Percentiles rank a stretch among this genome's conserved stretches.
phyloP scores from a whole-genome alignment of 2,113 vertebrate genomes.

The Triplophysa rosa region DNA sequence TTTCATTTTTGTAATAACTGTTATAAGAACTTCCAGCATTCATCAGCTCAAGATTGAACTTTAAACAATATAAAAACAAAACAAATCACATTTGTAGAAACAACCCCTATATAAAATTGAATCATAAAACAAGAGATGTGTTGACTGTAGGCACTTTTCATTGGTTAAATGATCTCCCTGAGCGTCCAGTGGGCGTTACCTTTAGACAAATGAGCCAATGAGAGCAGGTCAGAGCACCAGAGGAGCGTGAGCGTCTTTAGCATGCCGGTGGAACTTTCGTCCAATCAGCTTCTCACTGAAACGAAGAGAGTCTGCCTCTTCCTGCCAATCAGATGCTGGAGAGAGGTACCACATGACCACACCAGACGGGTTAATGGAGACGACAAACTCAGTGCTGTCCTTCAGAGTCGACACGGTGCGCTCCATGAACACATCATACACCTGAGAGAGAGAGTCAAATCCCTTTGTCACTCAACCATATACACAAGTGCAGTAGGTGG shows the following conservation, averaged over 20 bases:
- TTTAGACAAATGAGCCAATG: not conserved
- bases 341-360: conserved; percentile 92
- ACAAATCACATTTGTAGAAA: too few species aligned
- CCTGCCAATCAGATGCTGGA: conserved; percentile 56
- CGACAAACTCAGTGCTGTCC: conserved; percentile 74
- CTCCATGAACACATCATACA: conserved; percentile 74
- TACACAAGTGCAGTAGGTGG: too few species aligned
- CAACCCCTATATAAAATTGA: too few species aligned
- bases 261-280: not conserved
- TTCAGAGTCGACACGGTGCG: conserved; percentile 69
- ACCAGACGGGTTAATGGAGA: conserved; percentile 85
- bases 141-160: not conserved
- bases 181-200: not conserved
- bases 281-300: not conserved
- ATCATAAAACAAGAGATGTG: too few species aligned
- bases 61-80: too few species aligned
- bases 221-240: not conserved
- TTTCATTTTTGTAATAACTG: too few species aligned
- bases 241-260: conserved; percentile 5
- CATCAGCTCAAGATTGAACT: too few species aligned
- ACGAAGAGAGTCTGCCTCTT: conserved; percentile 19
- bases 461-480: too few species aligned
- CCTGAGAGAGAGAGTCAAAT: conserved; percentile 52
- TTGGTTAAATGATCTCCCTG: not conserved
- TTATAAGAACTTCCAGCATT: too few species aligned